Evolutionary conservation across 1,140 invertebrate genomes (phyloP), one percentile per base, ranked within the genome.

Genomic region (Heliconius himera): DNA sequence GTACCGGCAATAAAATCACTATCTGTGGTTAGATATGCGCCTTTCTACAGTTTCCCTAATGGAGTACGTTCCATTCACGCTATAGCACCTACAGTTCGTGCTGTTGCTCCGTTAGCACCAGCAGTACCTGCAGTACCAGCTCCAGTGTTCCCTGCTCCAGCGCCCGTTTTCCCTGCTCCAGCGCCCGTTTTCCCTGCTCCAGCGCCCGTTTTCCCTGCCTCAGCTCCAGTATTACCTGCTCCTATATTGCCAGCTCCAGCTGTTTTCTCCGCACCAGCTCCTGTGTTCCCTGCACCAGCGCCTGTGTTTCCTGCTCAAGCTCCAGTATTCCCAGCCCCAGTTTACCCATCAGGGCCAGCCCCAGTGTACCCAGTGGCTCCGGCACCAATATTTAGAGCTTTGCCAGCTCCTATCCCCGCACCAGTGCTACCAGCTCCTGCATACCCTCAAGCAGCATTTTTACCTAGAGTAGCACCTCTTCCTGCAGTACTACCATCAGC

Each of bases 1-100:
- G 36, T 88, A 71, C 87, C 90, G 70, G 88, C 88, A 70, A 83
- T 91, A 11, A 92, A 88, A 83, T 87, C 92, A 11, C 81, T 90
- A 38, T 88, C 93, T 8, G 83, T 93, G 22, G 91, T 93, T 2
- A 87, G 92, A 75, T 94, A 94, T 85, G 89, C 93, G 46, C 93
- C 93, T 4, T 94, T 93, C 84, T 94, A 93, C 85, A 94, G 88
- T 83, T 93, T 94, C 33, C 91, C 94, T 16, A 87, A 85, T 74
- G 84, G 83, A 26, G 88, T 90, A 74, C 86, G 91, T 78, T 91
- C 90, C 22, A 89, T 94, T 82, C 90, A 94, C 78, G 90, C 92
- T 26, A 82, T 93, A 73, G 92, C 93, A 18, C 89, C 94, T 76
- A 73, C 73, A 29, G 74, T 80, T 13, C 75, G 73, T 76, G 80